These are phyloP conservation scores for Anagyrus pseudococci DNA, from an alignment of 2,888 invertebrate species.

Conservation along the genomic window DNA sequence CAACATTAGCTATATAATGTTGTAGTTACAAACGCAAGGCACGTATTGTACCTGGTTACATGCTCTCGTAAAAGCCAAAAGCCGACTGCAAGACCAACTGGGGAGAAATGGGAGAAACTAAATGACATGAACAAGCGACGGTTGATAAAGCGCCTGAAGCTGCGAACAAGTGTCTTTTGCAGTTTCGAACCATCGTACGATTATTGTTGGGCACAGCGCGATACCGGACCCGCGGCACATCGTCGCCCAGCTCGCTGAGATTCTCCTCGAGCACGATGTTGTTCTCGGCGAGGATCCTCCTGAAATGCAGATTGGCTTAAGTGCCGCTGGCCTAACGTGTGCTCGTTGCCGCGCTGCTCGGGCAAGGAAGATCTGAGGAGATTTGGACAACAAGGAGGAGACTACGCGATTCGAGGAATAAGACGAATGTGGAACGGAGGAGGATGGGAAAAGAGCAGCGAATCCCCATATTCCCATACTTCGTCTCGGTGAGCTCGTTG, in stretches of 20 bases:
- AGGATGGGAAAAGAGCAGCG: not conserved
- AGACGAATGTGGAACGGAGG: constrained; percentile 18
- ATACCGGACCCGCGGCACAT: constrained; percentile 54
- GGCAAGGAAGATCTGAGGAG: constrained; percentile 4
- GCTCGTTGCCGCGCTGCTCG: constrained; percentile 13
- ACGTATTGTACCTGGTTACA: too few relatives aligned
- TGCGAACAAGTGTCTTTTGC: constrained; percentile 41
- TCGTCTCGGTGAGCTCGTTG: constrained; percentile 54
- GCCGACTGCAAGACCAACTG: too few relatives aligned
- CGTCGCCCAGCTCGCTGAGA: constrained; percentile 52
- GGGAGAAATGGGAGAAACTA: too few relatives aligned
- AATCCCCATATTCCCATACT: constrained; percentile 43
- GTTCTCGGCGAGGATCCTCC: constrained; percentile 55
- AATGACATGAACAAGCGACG: too few relatives aligned
- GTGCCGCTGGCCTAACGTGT: too few relatives aligned
- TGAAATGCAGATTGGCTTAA: constrained; percentile 43
- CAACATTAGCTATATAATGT: too few relatives aligned
- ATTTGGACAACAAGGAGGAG: not conserved
- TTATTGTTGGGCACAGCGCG: constrained; percentile 54
- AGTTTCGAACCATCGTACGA: constrained; percentile 57
- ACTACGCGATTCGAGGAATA: not conserved
- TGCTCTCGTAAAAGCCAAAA: too few relatives aligned
- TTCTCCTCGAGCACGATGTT: constrained; percentile 57
- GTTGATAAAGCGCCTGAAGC: constrained; percentile 38
- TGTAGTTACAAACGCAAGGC: too few relatives aligned